These are phyloP conservation scores for Struthidea cinerea DNA, from an alignment of 2,113 vertebrate genomes.

Conservation along the genomic window DNA sequence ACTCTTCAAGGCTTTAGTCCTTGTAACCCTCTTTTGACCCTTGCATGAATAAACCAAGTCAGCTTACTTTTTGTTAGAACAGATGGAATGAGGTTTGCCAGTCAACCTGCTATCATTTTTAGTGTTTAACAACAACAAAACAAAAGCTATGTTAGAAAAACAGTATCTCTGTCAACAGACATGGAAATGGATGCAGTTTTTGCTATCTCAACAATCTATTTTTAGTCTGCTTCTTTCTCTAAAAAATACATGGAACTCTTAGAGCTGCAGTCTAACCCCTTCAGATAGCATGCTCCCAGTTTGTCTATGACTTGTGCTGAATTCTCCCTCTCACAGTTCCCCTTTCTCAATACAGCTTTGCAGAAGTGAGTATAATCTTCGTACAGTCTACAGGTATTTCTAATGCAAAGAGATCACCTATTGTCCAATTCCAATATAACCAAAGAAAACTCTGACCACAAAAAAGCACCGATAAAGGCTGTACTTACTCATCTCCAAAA, in stretches of 20 bases:
- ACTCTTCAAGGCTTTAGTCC: not conserved
- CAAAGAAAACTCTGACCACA: not conserved
- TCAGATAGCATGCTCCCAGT: rapidly evolving
- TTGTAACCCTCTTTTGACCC: not conserved
- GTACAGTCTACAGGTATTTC: not conserved
- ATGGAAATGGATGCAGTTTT: not conserved
- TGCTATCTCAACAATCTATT: not conserved
- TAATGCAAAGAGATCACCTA: not conserved
- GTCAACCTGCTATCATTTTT: not conserved
- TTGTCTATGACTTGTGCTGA: not conserved
- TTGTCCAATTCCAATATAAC: not conserved
- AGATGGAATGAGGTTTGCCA: not conserved
- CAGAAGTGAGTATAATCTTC: not conserved
- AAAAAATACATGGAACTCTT: not conserved
- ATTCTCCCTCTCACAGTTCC: not conserved
- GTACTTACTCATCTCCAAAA: not conserved
- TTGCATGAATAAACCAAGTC: not conserved
- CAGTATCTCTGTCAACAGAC: not conserved
- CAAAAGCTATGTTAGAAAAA: not conserved
- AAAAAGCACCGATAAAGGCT: not conserved
- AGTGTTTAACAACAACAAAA: not conserved
- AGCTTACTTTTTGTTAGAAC: not conserved
- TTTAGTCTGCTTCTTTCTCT: not conserved
- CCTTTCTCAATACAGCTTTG: not conserved
- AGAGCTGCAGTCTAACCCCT: not conserved